Evolutionary conservation across 2,888 invertebrate genomes (phyloP).

Genomic region (Latheticus oryzae): DNA sequence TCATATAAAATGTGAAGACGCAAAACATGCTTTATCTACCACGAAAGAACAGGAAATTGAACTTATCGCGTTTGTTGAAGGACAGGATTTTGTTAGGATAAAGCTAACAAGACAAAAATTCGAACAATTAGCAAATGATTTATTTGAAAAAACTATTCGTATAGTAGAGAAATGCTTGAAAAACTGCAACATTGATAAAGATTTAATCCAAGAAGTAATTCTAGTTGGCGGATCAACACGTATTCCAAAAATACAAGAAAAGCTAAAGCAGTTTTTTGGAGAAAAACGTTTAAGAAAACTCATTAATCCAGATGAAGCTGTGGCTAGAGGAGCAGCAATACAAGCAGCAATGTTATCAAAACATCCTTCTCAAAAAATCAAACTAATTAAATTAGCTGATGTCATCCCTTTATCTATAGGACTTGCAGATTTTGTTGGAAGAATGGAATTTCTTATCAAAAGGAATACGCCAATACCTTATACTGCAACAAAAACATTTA

Average conservation of each 20-base stretch:
- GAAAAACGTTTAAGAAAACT: slow-evolving; percentile 44
- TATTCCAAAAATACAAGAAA: slow-evolving; percentile 51
- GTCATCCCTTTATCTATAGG: slow-evolving; percentile 51
- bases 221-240: slow-evolving; percentile 53
- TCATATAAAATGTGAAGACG: slow-evolving; percentile 43
- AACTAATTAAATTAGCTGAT: slow-evolving; percentile 45
- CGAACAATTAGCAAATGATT: slow-evolving; percentile 44
- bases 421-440: slow-evolving; percentile 32
- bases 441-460: slow-evolving; percentile 45
- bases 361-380: slow-evolving; percentile 28
- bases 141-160: slow-evolving; percentile 47
- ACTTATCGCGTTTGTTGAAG: slow-evolving; percentile 20
- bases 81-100: slow-evolving; percentile 5
- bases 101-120: slow-evolving; percentile 47
- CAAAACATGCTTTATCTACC: slow-evolving; percentile 43
- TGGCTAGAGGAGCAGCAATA: slow-evolving; percentile 53
- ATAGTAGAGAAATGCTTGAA: slow-evolving; percentile 46
- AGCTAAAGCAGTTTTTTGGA: slow-evolving; percentile 46
- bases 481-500: not conserved
- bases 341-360: slow-evolving; percentile 47
- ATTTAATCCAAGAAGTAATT: slow-evolving; percentile 51
- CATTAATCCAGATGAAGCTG: slow-evolving; percentile 52
- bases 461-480: slow-evolving; percentile 45
- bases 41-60: slow-evolving; percentile 22
- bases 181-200: slow-evolving; percentile 40